Conservation (phyloP, 1,140 invertebrate genomes). For the Leptopilina clavipes region DNA sequence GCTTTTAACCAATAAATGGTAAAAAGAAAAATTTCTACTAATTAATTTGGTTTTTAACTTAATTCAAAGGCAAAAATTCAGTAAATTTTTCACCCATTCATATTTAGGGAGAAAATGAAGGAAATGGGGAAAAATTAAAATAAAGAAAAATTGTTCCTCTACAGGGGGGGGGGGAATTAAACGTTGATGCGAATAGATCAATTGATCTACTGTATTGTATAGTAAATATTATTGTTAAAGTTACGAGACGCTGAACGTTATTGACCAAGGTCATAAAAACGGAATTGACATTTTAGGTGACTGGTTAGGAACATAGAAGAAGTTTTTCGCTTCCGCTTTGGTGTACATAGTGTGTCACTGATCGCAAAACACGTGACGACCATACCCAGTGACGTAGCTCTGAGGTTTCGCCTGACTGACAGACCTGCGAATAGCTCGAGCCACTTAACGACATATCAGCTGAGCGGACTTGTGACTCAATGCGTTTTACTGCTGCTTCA, state of each 20-base stretch:
- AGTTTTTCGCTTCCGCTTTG: conserved; percentile 36
- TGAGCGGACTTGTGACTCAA: conserved; percentile 74
- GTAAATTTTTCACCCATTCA: too few relatives aligned
- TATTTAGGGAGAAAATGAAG: too few relatives aligned
- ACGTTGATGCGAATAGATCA: too few relatives aligned
- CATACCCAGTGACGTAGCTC: conserved; percentile 9
- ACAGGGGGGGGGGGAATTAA: too few relatives aligned
- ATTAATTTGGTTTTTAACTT: too few relatives aligned
- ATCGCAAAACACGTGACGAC: conserved; percentile 43
- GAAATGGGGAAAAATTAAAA: too few relatives aligned
- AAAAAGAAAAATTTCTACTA: too few relatives aligned
- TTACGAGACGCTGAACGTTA: conserved; percentile 30
- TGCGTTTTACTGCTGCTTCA: conserved; percentile 76
- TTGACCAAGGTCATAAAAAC: conserved; percentile 32
- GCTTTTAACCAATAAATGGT: too few relatives aligned
- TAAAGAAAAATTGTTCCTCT: too few relatives aligned
- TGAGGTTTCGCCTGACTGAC: conserved; percentile 53
- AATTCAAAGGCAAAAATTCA: too few relatives aligned
- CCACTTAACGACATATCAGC: conserved; percentile 68
- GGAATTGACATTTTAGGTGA: conserved; percentile 16
- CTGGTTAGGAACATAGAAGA: neutral
- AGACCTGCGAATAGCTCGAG: conserved; percentile 58
- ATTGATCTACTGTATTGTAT: too few relatives aligned
- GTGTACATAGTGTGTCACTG: conserved; percentile 32
- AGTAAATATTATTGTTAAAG: neutral